Conservation (phyloP, 2,888 invertebrate species). For the Liposcelis brunnea region DNA sequence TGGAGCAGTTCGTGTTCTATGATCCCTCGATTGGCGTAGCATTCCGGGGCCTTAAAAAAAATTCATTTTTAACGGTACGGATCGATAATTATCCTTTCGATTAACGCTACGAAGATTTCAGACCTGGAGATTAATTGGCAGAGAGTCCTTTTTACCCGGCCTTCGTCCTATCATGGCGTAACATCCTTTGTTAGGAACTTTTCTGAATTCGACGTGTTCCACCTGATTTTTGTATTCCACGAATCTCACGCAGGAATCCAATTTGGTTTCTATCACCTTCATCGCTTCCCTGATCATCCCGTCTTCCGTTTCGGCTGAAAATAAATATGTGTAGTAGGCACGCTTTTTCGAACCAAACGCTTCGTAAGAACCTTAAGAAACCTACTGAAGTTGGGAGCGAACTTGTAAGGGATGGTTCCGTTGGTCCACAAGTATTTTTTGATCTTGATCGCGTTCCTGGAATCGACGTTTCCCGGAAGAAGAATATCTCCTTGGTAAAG, state of each 20-base stretch:
- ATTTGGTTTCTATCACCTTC: slow-evolving; percentile 16
- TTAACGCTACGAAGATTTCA: too few relatives aligned
- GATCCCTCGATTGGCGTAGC: slow-evolving; percentile 18
- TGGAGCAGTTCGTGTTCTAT: slow-evolving; percentile 21
- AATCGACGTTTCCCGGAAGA: slow-evolving; percentile 13
- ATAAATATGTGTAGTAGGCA: neutral
- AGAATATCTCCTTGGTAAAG: slow-evolving; percentile 21
- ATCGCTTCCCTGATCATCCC: slow-evolving; percentile 17
- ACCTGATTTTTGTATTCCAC: slow-evolving; percentile 12
- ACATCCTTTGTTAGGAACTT: slow-evolving; percentile 16
- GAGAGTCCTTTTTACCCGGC: slow-evolving; percentile 13
- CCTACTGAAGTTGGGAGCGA: slow-evolving; percentile 19
- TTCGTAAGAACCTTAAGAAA: slow-evolving; percentile 6
- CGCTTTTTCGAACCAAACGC: neutral
- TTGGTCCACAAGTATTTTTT: slow-evolving; percentile 19
- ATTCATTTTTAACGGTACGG: neutral
- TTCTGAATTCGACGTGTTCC: slow-evolving; percentile 12
- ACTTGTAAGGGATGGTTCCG: slow-evolving; percentile 18
- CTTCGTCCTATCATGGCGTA: slow-evolving; percentile 20
- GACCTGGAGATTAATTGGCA: slow-evolving; percentile 17
- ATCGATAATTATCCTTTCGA: too few relatives aligned
- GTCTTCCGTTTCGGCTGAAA: slow-evolving; percentile 16
- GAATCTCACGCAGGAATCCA: slow-evolving; percentile 19
- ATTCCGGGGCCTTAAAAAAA: slow-evolving; percentile 17
- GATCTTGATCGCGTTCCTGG: slow-evolving; percentile 19